Evolutionary conservation across 2,113 vertebrate species (phyloP).

Genomic region (Xenopus tropicalis): DNA sequence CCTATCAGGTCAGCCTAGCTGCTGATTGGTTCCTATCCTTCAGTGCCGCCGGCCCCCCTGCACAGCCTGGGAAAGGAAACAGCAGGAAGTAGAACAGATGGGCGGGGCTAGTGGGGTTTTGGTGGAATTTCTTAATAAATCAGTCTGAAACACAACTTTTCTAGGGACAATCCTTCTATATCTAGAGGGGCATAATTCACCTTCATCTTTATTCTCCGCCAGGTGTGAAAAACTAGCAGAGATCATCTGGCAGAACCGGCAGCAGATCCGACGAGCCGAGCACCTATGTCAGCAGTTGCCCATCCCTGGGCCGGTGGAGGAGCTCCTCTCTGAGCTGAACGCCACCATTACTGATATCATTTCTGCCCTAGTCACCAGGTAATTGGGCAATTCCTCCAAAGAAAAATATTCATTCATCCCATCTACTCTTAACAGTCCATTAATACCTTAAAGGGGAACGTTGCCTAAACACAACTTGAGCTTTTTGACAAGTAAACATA

Average conservation of each 20-base stretch:
- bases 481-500: too few relatives aligned
- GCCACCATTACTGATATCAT: slow-evolving; percentile 94
- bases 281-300: slow-evolving; percentile 94
- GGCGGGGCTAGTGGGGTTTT: too few relatives aligned
- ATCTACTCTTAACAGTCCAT: not conserved
- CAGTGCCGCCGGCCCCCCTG: too few relatives aligned
- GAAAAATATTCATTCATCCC: too few relatives aligned
- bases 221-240: slow-evolving; percentile 97
- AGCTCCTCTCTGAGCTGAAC: slow-evolving; percentile 89
- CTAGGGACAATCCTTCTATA: too few relatives aligned
- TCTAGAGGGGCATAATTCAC: too few relatives aligned
- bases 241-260: slow-evolving; percentile 95
- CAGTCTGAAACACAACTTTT: too few relatives aligned
- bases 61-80: too few relatives aligned
- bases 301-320: slow-evolving; percentile 87
- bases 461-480: not conserved
- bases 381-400: slow-evolving; percentile 22
- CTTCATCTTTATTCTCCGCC: not conserved
- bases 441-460: not conserved
- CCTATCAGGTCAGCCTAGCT: too few relatives aligned
- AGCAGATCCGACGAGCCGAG: slow-evolving; percentile 92
- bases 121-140: too few relatives aligned
- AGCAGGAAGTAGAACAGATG: too few relatives aligned
- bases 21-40: too few relatives aligned
- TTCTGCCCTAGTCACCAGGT: slow-evolving; percentile 95